phyloP scores from a whole-genome alignment of 2,797 vertebrate species.

The Kryptopterus vitreolus region DNA sequence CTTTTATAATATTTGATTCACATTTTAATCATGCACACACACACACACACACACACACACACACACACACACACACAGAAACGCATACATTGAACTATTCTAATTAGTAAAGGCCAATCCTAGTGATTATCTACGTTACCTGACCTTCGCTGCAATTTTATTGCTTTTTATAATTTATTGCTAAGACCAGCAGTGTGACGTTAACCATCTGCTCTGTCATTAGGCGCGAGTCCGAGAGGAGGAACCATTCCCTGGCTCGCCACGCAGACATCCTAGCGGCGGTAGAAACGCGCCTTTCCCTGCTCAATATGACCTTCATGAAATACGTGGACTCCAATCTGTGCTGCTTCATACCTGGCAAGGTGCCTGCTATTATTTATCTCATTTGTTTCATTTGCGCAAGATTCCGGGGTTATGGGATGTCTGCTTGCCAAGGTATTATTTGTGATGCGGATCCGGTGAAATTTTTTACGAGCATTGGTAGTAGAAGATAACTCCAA shows the following conservation, averaged over 20 bases:
- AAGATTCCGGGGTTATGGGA: no score
- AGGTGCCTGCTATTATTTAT: constrained; percentile 71
- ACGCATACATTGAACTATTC: no score
- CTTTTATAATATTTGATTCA: neutral
- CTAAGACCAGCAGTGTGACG: neutral
- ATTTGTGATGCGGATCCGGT: neutral
- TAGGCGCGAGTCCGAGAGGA: constrained; percentile 93
- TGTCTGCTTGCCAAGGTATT: neutral
- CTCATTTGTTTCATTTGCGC: neutral
- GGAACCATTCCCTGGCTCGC: constrained; percentile 95
- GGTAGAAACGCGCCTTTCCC: constrained; percentile 93
- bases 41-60: no score
- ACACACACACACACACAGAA: no score
- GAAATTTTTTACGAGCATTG: no score
- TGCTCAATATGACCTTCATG: constrained; percentile 99
- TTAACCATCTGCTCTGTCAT: constrained; percentile 1
- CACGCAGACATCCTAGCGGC: constrained; percentile 97
- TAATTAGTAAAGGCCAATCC: no score
- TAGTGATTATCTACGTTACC: no score
- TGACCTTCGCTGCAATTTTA: no score
- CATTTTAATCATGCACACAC: neutral
- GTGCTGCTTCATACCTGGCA: constrained; percentile 99
- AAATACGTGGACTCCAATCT: constrained; percentile 98
- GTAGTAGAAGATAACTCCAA: neutral
- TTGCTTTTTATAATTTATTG: no score